phyloP scores from a whole-genome alignment of 1,140 invertebrate genomes.

The Drosophila jambulina region DNA sequence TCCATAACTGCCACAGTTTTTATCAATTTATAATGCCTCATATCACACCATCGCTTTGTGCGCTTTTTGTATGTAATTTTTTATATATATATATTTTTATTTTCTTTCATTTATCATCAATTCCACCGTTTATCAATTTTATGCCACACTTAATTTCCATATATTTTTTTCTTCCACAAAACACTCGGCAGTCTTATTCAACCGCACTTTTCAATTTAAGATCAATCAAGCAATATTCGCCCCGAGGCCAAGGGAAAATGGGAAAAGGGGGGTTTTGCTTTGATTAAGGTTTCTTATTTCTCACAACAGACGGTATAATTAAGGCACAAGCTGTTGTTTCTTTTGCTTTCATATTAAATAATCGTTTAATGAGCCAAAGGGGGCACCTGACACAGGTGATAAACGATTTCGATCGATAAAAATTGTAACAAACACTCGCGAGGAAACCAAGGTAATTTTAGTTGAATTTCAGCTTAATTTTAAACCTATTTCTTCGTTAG shows the following conservation, averaged over 20 bases:
- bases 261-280: constrained; percentile 7
- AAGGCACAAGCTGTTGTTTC: constrained; percentile 27
- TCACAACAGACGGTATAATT: constrained; percentile 52
- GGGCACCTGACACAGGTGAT: constrained; percentile 53
- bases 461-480: constrained; percentile 18
- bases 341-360: constrained; percentile 56
- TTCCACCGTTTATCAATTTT: constrained; percentile 49
- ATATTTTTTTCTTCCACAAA: constrained; percentile 22
- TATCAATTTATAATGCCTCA: constrained; percentile 13
- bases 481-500: constrained; percentile 24
- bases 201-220: constrained; percentile 74
- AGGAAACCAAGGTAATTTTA: constrained; percentile 15
- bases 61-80: not conserved
- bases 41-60: not conserved
- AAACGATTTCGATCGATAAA: constrained; percentile 46
- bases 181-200: constrained; percentile 37
- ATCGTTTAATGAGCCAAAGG: constrained; percentile 65
- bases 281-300: constrained; percentile 45
- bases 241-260: constrained; percentile 8
- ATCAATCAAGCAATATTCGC: constrained; percentile 67
- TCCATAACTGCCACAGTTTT: constrained; percentile 12
- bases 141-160: constrained; percentile 38
- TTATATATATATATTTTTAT: not conserved
- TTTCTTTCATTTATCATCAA: constrained; percentile 15
- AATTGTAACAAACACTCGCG: constrained; percentile 22